These are phyloP conservation scores for Patella pellucida DNA, from an alignment of 2,888 invertebrate genomes.

Conservation along the genomic window DNA sequence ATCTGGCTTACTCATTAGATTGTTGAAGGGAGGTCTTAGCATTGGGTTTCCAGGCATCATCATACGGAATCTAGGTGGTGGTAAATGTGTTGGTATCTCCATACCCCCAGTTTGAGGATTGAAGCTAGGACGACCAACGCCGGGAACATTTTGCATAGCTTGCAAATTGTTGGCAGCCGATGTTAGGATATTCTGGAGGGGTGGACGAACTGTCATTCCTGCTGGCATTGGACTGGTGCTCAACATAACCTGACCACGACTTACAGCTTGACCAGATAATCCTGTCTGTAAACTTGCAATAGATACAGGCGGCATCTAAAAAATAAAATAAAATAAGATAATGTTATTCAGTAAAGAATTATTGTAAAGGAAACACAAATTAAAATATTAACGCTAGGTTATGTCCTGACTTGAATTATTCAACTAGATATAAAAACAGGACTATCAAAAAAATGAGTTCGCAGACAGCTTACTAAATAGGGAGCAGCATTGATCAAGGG, in stretches of 20 bases:
- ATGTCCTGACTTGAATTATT: too few relatives aligned
- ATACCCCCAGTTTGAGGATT: constrained; percentile 34
- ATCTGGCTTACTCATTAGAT: constrained; percentile 9
- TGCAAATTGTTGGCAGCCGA: constrained; percentile 19
- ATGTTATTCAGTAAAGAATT: too few relatives aligned
- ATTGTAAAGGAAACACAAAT: too few relatives aligned
- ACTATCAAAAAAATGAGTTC: too few relatives aligned
- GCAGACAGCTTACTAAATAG: too few relatives aligned
- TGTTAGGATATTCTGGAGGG: constrained; percentile 20
- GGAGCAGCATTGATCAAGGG: too few relatives aligned
- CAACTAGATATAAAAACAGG: too few relatives aligned
- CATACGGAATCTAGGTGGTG: constrained; percentile 49
- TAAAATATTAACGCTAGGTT: too few relatives aligned
- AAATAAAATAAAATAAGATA: too few relatives aligned
- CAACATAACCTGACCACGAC: constrained; percentile 19
- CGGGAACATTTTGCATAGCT: constrained; percentile 23
- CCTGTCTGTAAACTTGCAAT: neutral
- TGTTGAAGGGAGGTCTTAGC: constrained; percentile 21
- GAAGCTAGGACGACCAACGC: constrained; percentile 45
- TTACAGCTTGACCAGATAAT: neutral
- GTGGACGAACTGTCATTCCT: constrained; percentile 20
- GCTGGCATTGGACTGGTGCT: constrained; percentile 21
- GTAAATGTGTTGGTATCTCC: constrained; percentile 26
- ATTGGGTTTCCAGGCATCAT: constrained; percentile 42
- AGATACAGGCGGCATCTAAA: constrained; percentile 8